Conservation (phyloP, 2,888 invertebrate genomes). For the Diarsia dahlii region DNA sequence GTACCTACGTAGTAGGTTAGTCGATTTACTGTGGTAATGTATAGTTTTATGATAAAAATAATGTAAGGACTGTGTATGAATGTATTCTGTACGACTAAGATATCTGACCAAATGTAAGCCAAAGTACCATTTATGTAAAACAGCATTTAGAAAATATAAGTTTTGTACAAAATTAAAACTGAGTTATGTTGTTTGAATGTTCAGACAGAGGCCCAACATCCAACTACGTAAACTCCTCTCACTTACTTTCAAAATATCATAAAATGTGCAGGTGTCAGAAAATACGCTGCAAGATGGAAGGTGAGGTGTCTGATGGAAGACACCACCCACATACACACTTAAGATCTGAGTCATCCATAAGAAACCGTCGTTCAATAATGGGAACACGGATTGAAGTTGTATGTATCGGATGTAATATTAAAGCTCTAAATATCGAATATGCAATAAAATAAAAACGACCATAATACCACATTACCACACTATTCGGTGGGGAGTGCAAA, state of each 20-base stretch:
- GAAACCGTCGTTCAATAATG: background rate
- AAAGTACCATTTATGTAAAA: conserved; percentile 62
- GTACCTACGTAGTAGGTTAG: conserved; percentile 49
- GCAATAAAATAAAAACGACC: too few relatives aligned
- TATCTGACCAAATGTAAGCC: conserved; percentile 51
- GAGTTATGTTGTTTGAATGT: conserved; percentile 8
- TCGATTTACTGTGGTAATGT: conserved; percentile 20
- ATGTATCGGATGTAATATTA: too few relatives aligned
- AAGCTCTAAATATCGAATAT: too few relatives aligned
- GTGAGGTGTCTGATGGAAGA: background rate
- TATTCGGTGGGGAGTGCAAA: too few relatives aligned
- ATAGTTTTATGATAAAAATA: conserved; percentile 9
- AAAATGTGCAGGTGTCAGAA: background rate
- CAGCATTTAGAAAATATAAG: conserved; percentile 69
- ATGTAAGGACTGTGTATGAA: conserved; percentile 7
- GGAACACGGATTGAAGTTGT: too few relatives aligned
- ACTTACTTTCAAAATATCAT: background rate
- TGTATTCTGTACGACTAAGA: conserved; percentile 18
- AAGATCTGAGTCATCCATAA: background rate
- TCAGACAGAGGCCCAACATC: background rate
- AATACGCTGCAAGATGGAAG: background rate
- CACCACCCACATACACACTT: background rate
- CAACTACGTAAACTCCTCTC: background rate
- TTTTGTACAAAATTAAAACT: conserved; percentile 50
- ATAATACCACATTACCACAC: too few relatives aligned